Evolutionary conservation across 1,140 invertebrate species (phyloP).

Genomic region (Neuroterus valhalla): DNA sequence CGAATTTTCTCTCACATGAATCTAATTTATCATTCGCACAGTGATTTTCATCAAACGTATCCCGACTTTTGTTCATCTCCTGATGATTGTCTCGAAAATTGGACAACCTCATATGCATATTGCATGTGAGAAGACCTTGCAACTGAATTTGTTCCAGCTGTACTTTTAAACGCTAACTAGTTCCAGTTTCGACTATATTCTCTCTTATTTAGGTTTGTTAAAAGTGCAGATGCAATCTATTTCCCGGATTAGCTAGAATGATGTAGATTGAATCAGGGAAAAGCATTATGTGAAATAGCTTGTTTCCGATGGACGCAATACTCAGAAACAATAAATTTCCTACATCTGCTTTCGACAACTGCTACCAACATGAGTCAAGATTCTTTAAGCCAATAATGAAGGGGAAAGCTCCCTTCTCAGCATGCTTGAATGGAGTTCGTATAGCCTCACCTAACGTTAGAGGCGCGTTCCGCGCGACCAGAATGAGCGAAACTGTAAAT

Average conservation of each 20-base stretch:
- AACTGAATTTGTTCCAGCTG: too few species aligned
- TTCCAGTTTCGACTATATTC: too few species aligned
- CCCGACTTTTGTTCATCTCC: too few species aligned
- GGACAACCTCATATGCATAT: too few species aligned
- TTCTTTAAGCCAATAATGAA: neutral
- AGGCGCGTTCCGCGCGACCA: slow-evolving; percentile 5
- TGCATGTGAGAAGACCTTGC: too few species aligned
- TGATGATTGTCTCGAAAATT: too few species aligned
- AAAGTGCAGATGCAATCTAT: neutral
- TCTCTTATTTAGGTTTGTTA: too few species aligned
- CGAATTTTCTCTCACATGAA: too few species aligned
- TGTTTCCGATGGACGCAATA: neutral
- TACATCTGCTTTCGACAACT: neutral
- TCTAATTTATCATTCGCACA: too few species aligned
- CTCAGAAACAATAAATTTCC: neutral
- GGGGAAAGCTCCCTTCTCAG: neutral
- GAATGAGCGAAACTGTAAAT: slow-evolving; percentile 1
- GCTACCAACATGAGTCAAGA: neutral
- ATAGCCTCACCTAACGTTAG: slow-evolving; percentile 2
- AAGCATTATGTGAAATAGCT: neutral
- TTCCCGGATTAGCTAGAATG: neutral
- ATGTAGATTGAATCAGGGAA: neutral
- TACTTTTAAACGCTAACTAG: too few species aligned
- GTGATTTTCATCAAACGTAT: too few species aligned
- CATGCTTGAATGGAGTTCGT: neutral